These are phyloP conservation scores for Neodiprion pinetum DNA, from an alignment of 1,140 invertebrate species.

Conservation along the genomic window DNA sequence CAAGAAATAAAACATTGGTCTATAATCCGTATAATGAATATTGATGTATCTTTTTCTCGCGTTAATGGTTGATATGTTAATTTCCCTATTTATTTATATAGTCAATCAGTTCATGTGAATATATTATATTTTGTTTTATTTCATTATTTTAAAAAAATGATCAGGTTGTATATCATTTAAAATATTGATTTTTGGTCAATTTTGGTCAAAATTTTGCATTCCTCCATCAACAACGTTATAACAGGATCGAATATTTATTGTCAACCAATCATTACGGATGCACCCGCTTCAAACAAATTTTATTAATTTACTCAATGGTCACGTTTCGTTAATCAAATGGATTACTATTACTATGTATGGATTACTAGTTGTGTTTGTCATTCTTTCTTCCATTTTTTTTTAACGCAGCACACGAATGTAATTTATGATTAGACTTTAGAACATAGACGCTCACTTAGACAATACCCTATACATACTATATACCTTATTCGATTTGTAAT, in stretches of 20 bases:
- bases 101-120: not conserved
- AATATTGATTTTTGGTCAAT: not conserved
- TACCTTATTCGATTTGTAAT: too few relatives aligned
- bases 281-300: not conserved
- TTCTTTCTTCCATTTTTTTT: too few relatives aligned
- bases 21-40: not conserved
- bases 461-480: too few relatives aligned
- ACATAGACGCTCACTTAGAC: too few relatives aligned
- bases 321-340: too few relatives aligned
- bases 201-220: not conserved
- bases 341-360: too few relatives aligned
- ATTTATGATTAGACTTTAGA: too few relatives aligned
- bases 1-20: too few relatives aligned
- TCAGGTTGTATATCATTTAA: not conserved
- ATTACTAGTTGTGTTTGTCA: too few relatives aligned
- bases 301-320: not conserved
- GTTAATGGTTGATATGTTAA: too few relatives aligned
- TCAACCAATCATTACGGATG: not conserved
- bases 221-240: not conserved
- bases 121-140: not conserved
- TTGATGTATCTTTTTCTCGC: not conserved
- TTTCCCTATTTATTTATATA: not conserved
- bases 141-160: not conserved
- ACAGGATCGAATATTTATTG: not conserved
- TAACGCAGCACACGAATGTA: too few relatives aligned